Base-by-base conservation (phyloP, 2,888 invertebrate genomes). In the Lithosia quadra region DNA sequence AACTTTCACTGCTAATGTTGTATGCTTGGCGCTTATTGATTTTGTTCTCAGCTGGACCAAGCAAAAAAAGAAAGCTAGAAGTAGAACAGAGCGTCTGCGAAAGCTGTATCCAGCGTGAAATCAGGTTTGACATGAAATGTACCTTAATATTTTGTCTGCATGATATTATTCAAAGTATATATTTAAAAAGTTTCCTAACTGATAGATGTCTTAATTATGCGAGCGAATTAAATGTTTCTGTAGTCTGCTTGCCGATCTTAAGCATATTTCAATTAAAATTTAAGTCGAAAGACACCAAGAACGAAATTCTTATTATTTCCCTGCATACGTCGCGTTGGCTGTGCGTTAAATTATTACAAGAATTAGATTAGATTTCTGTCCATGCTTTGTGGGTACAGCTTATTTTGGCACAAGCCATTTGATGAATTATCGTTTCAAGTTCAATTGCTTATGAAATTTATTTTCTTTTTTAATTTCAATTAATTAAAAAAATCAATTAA, bases 31-130 rank as follows among this genome's bases (percentile, higher is more conserved):
- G 92, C 88, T 90, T 82, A 85, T 92, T 89, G 84, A 86, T 89
- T 91, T 88, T 94, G 93, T 93, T 92, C 92, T 85, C 93, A 94
- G 94, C 88, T 81, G 90, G 88, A 79, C 87, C 92, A 81, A 84
- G 85, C 86, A 93, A 93, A 88, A 60, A 79, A 76, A 83, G 87
- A 84, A 93, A 90, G 82, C 63, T 74, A 63, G 91, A 88, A 74
- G 79, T 80, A 55, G 84, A 85, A 24, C 88, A 88, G 74, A 73
- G 67, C 43, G 71, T 76, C 76, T 93, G 93, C 85, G 88, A 89
- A 78, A 79, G 78, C 80, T 94, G 93, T 88, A 67, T 86, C 62
- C 89, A 91, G 80, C 86, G 81, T 62, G 85, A 89, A 75, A 66
- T 86, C 84, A 94, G 94, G 93, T 94, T 92, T 90, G 92, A 81